Evolutionary conservation across 2,797 vertebrate species (phyloP), one percentile per base, ranked within the genome.

Genomic region (Chrysocyon brachyurus): DNA sequence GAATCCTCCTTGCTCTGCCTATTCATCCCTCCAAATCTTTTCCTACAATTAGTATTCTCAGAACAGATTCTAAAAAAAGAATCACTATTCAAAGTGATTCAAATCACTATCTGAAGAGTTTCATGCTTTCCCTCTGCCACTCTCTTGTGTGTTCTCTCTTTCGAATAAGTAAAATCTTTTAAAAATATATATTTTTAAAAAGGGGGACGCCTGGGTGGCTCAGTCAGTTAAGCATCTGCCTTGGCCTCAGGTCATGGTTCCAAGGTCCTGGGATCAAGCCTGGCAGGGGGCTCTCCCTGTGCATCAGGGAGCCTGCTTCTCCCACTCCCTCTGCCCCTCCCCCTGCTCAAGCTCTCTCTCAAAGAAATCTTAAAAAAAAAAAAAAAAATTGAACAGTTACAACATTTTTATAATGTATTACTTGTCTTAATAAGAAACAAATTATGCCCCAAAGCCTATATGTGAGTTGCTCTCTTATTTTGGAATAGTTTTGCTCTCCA

Each of bases 41-140:
- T 75, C 68, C 49, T 75, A 68, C n/a, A 81, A 56, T 54, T 91
- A 93, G 22, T 17, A 85, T 85, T 68, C 79, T 49, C 64, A 86
- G 79, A 91, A 15, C 19, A 82, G 31, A 84, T 54, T 90, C 84
- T 68, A 57, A 90, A 89, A 91, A 92, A 66, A 92, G n/a, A 96
- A 78, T 73, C 31, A 79, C 54, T 59, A 89, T 46, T 75, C 52
- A 26, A 94, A 66, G 52, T 85, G 36, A 90, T 78, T 90, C 70
- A 85, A 68, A 85, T 90, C 59, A 94, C 49, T 66, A 49, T 75
- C 46, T 77, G 33, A 70, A 54, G 22, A 94, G 36, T 57, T 64
- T 73, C 57, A 63, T 66, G 64, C 64, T n/a, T 68, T 68, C n/a
- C 64, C 16, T 68, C 64, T 33, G n/a, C n/a, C 64, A 33, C 64